Conservation (phyloP, 2,113 vertebrate species). For the Acrocephalus kingi region DNA sequence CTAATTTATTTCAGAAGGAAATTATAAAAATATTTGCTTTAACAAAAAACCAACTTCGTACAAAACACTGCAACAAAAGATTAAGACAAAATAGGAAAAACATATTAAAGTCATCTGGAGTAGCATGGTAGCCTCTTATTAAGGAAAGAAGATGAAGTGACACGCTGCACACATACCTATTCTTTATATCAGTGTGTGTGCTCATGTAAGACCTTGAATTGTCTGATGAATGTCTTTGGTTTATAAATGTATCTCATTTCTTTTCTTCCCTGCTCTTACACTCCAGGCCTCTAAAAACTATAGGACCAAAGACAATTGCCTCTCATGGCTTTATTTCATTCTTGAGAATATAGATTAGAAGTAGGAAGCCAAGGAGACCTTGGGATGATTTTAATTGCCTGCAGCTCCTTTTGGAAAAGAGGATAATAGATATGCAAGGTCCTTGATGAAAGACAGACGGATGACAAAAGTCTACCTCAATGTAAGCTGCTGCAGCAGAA, state of each 20-base stretch:
- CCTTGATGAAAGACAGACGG: neutral
- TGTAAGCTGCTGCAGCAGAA: neutral
- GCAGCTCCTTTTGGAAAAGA: neutral
- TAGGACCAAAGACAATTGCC: neutral
- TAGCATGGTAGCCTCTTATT: neutral
- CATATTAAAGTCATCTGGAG: neutral
- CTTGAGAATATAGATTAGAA: constrained; percentile 22
- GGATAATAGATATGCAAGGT: neutral
- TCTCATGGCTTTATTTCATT: neutral
- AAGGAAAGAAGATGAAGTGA: neutral
- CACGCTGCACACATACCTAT: neutral
- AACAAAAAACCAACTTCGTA: neutral
- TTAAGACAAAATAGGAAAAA: neutral
- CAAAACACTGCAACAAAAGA: neutral
- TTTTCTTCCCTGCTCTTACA: neutral
- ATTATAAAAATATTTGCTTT: neutral
- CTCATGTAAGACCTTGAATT: neutral
- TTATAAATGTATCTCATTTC: neutral
- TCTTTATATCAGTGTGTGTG: neutral
- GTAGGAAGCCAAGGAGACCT: constrained; percentile 9
- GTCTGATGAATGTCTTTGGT: neutral
- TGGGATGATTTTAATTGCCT: constrained; percentile 28
- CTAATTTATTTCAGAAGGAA: neutral
- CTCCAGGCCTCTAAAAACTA: neutral
- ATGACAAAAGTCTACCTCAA: neutral